phyloP scores from a whole-genome alignment of 2,797 vertebrate species.

The Arnoldichthys spilopterus region DNA sequence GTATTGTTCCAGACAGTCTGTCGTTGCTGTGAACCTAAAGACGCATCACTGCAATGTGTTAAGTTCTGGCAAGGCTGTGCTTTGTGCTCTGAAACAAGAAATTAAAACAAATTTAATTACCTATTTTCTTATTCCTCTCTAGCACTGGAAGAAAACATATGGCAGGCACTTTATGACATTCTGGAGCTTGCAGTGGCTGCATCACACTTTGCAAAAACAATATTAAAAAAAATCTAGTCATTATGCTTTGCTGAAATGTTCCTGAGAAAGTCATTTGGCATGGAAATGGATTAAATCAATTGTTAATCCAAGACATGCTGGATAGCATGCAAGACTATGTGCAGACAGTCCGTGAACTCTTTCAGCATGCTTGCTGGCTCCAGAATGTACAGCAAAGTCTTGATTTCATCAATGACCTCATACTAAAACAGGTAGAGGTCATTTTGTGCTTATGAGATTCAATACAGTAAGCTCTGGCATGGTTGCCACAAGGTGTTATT shows the following conservation, averaged over 20 bases:
- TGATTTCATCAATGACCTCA: conserved; percentile 43
- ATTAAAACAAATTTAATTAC: conserved; percentile 9
- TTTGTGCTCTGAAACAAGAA: conserved; percentile 30
- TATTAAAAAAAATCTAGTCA: background rate
- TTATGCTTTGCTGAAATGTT: background rate
- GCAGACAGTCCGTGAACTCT: conserved; percentile 14
- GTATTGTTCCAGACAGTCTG: conserved; percentile 45
- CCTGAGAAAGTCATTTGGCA: background rate
- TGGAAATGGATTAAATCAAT: background rate
- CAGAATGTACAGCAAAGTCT: conserved; percentile 5
- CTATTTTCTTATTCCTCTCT: conserved; percentile 10
- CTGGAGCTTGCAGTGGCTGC: conserved; percentile 8
- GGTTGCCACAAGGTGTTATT: conserved; percentile 31
- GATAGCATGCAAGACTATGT: conserved; percentile 23
- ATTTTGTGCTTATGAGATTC: conserved; percentile 30
- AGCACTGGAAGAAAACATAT: conserved; percentile 17
- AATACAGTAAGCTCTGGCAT: conserved; percentile 60
- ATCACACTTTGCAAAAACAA: background rate
- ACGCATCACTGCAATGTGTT: conserved; percentile 5
- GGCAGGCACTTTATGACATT: background rate
- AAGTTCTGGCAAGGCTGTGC: conserved; percentile 22
- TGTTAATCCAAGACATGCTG: conserved; percentile 10
- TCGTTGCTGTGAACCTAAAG: conserved; percentile 23
- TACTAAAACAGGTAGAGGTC: conserved; percentile 27
- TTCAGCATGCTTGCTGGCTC: background rate